Evolutionary conservation across 2,888 invertebrate species (phyloP), one percentile per base, ranked within the genome.

Genomic region (Oscheius onirici): DNA sequence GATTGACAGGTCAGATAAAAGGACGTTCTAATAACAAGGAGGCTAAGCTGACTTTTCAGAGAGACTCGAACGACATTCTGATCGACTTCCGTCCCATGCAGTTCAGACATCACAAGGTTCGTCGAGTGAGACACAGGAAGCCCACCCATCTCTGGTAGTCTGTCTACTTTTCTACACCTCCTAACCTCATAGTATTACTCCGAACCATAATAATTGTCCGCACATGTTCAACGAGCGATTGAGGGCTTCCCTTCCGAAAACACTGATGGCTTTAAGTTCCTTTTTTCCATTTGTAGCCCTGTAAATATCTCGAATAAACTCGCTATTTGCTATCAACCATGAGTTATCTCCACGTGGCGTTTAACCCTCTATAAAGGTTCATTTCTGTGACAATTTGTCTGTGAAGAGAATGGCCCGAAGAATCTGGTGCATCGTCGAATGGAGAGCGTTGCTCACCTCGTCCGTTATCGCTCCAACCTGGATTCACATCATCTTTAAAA

Each of bases 331-430:
- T 34, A 8, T 34, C 34, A 6, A 34, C 8, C 34, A 6, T 34
- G 34, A 34, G 34, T 34, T 34, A 34, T 34, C 34, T 34, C 34
- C 34, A 34, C 34, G 34, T 20, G 46, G 46, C 46, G 15, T 67
- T 40, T 44, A 8, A 34, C 34, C 49, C n/a, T 55, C 24, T 11
- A 55, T 11, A 55, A 55, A n/a, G 11, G 10, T 67, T 69, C 15
- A 66, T 69, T 72, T 69, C 22, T 75, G 70, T 40, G 73, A 74
- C 52, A 79, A 67, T 69, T 77, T 78, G 57, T 80, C 80, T 0
- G 80, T 78, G 66, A 80, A 80, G n/a, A 80, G 51, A 3, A 80
- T 69, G 3, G 80, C 80, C 44, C 80, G 57, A 11, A 80, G 61
- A 71, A 80, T 80, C 41, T 77, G 77, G 20, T 73, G 26, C 80